Evolutionary conservation across 2,797 vertebrate species (phyloP), one percentile per base, ranked within the genome.

Genomic region (Brachymystax lenok): DNA sequence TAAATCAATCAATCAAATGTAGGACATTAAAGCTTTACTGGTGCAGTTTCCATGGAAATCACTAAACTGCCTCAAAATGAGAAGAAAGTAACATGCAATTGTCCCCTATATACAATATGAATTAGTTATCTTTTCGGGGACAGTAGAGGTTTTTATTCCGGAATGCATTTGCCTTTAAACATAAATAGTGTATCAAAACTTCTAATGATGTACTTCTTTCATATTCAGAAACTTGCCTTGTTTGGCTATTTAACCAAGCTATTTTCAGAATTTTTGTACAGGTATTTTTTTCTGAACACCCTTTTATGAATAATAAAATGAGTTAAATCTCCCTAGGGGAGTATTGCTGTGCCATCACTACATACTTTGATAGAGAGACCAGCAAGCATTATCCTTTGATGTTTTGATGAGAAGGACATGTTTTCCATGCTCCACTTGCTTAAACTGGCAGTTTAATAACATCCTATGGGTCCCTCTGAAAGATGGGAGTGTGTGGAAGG

Each of bases 361-460:
- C 51, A 75, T 14, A 56, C 33, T 74, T 78, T 80, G 68, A 74
- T 46, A 69, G n/a, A 46, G 66, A 54, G 69, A 50, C 69, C 52
- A 66, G 66, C n/a, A 68, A 28, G 71, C 35, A 51, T 17, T 70
- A 6, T 70, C 75, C 71, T 81, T 71, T 75, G 66, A 78, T 76
- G 73, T 76, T 40, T 77, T 79, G 71, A 74, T 56, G 63, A 63
- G 69, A 51, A 68, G 69, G 63, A 69, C 71, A 46, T 46, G 64
- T 66, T 69, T 77, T 68, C 35, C 24, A 33, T 61, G 54, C 71
- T 80, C 56, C 51, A 16, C 71, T 61, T 54, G 46, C 54, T 74
- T 75, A 69, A 70, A 54, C 76, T 69, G 69, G 68, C 56, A 24
- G 61, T 40, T 61, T 79, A 78, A 85, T 78, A 75, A 81, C 61